Conservation (phyloP, 1,140 invertebrate genomes). For the Drosophila persimilis region DNA sequence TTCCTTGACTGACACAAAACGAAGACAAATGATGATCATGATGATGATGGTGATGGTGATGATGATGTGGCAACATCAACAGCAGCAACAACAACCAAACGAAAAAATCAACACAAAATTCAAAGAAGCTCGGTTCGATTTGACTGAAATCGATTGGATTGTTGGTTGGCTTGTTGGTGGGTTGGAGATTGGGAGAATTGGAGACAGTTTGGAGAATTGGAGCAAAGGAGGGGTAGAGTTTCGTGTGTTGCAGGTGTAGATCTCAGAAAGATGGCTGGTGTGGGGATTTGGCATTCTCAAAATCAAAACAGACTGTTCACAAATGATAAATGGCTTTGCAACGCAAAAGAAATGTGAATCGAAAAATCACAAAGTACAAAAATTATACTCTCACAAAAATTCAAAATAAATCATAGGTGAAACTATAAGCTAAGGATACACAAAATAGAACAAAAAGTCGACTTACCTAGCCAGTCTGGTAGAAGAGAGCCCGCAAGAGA, state of each 20-base stretch:
- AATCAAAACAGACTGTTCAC: slow-evolving; percentile 47
- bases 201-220: slow-evolving; percentile 3
- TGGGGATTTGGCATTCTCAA: slow-evolving; percentile 35
- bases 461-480: slow-evolving; percentile 83
- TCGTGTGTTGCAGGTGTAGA: slow-evolving; percentile 25
- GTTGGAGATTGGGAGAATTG: background rate
- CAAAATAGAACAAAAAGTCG: slow-evolving; percentile 63
- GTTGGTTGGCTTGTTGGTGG: slow-evolving; percentile 14
- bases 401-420: slow-evolving; percentile 56
- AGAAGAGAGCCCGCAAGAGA: slow-evolving; percentile 83
- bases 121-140: slow-evolving; percentile 66
- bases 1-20: slow-evolving; percentile 77
- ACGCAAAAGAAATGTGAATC: slow-evolving; percentile 46
- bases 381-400: slow-evolving; percentile 50
- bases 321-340: slow-evolving; percentile 55
- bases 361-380: slow-evolving; percentile 52
- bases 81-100: slow-evolving; percentile 58
- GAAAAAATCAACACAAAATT: slow-evolving; percentile 64
- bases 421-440: slow-evolving; percentile 71
- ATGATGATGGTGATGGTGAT: slow-evolving; percentile 58
- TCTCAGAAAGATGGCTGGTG: slow-evolving; percentile 34
- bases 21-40: slow-evolving; percentile 65
- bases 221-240: slow-evolving; percentile 2
- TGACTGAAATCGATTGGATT: slow-evolving; percentile 39
- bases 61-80: slow-evolving; percentile 61